Evolutionary conservation across 2,888 invertebrate species (phyloP).

Genomic region (Sipha maydis): DNA sequence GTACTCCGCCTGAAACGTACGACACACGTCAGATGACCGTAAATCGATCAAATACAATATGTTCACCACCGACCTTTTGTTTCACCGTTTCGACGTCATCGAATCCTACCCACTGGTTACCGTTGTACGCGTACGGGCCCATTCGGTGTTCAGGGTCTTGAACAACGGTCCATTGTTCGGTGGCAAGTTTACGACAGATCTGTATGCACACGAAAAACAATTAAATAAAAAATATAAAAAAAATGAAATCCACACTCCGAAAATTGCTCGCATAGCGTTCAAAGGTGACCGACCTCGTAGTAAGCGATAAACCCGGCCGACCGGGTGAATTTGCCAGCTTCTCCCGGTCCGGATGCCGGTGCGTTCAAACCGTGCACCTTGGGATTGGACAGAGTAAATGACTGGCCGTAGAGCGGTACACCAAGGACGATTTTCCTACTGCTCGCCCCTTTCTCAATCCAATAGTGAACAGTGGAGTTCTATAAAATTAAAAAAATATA

Average conservation of each 20-base stretch:
- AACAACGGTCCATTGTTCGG: conserved; percentile 82
- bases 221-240: conserved; percentile 35
- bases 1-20: conserved; percentile 73
- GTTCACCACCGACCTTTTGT: conserved; percentile 70
- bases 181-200: conserved; percentile 84
- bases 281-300: conserved; percentile 75
- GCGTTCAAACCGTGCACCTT: conserved; percentile 77
- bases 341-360: conserved; percentile 80
- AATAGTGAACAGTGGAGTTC: conserved; percentile 89
- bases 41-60: neutral
- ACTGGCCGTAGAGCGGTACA: conserved; percentile 89
- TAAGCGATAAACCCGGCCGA: conserved; percentile 89
- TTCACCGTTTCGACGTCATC: conserved; percentile 85
- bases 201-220: conserved; percentile 66
- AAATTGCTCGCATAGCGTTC: neutral
- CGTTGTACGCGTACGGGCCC: conserved; percentile 89
- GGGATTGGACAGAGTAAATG: conserved; percentile 75
- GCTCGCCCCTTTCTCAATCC: conserved; percentile 87
- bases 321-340: conserved; percentile 85
- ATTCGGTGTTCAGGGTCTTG: conserved; percentile 81
- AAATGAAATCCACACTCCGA: neutral
- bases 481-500: conserved; percentile 65
- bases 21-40: too few relatives aligned
- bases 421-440: conserved; percentile 86
- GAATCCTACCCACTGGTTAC: conserved; percentile 90